Evolutionary conservation across 1,140 invertebrate species (phyloP), one percentile per base, ranked within the genome.

Genomic region (Macrostomum lignano): DNA sequence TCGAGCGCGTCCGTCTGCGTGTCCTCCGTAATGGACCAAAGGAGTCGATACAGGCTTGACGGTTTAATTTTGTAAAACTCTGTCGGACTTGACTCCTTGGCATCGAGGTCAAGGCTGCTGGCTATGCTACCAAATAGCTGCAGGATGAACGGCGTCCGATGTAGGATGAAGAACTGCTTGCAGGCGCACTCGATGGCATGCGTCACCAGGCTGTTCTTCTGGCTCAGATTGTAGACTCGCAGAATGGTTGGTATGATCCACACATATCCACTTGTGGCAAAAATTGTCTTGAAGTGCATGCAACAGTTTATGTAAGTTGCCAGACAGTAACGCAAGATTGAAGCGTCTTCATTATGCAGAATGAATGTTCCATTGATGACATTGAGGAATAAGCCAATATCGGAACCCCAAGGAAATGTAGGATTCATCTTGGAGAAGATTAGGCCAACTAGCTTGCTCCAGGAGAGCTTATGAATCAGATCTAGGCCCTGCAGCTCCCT

Each of bases 351-450:
- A 45, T 79, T 81, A 52, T 94, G 82, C 19, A 96, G 59, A 36
- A 93, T 74, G n/a, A 96, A 62, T 2, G 82, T 74, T 2, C 86
- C 91, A 49, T 93, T 94, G 13, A 98, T 63, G 1, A 96, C 88
- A 60, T 93, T 96, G 9, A 98, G 61, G 46, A 98, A 96, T 21
- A 98, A 56, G 51, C 88, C 81, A 29, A 98, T 78, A 51, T 98
- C 88, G 23, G 76, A 73, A 0, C 82, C 86, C 51, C 88, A 91
- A 1, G 81, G 82, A 48, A 94, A 93, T 47, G 94, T 91, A 10
- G 77, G 77, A 3, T 79, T 78, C 81, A 96, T 96, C 0, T 79
- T 79, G 59, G 84, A 78, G 51, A 96, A 96, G 81, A 98, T 88
- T 29, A 79, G 67, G 0, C 75, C 72, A 42, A 96, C 84, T 14